Evolutionary conservation across 2,113 vertebrate genomes (phyloP).

Genomic region (Hippocampus comes): DNA sequence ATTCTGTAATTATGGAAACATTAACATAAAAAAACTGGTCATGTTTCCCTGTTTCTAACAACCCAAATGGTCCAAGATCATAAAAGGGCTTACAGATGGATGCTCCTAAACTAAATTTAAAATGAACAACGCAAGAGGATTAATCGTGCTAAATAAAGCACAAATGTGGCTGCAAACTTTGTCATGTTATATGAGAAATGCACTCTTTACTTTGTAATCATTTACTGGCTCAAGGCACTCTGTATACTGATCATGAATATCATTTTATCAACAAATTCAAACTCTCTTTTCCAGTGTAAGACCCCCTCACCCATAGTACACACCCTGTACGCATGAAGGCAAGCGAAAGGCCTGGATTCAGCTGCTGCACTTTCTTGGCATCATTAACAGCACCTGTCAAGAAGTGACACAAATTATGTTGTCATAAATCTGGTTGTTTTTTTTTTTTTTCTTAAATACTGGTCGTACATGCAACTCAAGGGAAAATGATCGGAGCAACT

Average conservation of each 20-base stretch:
- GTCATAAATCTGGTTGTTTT: background rate
- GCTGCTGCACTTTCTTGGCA: conserved; percentile 83
- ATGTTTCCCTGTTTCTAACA: background rate
- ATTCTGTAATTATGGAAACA: conserved; percentile 72
- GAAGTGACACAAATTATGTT: background rate
- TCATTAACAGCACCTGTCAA: conserved; percentile 83
- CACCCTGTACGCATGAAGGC: conserved; percentile 89
- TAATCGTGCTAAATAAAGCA: background rate
- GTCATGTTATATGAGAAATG: background rate
- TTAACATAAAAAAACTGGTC: conserved; percentile 4
- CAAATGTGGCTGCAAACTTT: background rate
- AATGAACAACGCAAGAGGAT: background rate
- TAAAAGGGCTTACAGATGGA: background rate
- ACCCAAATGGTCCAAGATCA: background rate
- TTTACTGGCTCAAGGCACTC: background rate
- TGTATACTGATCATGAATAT: background rate
- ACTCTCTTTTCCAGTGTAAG: background rate
- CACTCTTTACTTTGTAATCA: background rate
- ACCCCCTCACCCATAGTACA: conserved; percentile 8
- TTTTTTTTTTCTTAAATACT: background rate
- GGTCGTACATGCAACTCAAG: background rate
- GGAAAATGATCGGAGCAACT: background rate
- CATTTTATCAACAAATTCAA: background rate
- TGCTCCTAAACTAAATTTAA: background rate
- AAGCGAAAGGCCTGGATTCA: conserved; percentile 79